Percentiles rank a stretch among this genome's conserved stretches.
Evolutionary conservation across 1,140 invertebrate species (phyloP).

Genomic region (Meloidogyne floridensis): DNA sequence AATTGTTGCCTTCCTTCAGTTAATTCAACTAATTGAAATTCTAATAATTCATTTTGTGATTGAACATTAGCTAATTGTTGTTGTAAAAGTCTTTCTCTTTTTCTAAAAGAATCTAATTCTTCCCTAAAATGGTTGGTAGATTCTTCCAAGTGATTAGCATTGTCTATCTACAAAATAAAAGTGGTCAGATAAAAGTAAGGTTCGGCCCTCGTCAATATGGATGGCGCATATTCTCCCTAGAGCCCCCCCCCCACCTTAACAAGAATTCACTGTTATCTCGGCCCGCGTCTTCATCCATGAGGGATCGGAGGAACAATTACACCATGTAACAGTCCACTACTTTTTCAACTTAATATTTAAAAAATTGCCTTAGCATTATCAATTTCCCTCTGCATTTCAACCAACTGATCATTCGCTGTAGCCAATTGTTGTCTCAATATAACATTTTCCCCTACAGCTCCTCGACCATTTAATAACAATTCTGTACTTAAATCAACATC

Average conservation of each 20-base stretch:
- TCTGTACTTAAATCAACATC: constrained; percentile 38
- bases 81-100: constrained; percentile 40
- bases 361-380: neutral
- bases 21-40: constrained; percentile 60
- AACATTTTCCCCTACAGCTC: constrained; percentile 13
- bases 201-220: too few relatives aligned
- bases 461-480: constrained; percentile 29
- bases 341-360: neutral
- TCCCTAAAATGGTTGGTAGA: neutral
- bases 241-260: too few relatives aligned
- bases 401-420: constrained; percentile 37
- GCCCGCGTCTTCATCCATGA: too few relatives aligned
- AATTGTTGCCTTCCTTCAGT: constrained; percentile 33
- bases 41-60: constrained; percentile 58
- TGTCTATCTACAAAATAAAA: constrained; percentile 12
- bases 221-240: too few relatives aligned
- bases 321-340: too few relatives aligned
- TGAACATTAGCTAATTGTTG: constrained; percentile 48
- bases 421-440: constrained; percentile 49
- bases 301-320: too few relatives aligned
- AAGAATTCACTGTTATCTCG: too few relatives aligned
- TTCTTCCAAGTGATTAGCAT: constrained; percentile 12
- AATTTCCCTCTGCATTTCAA: constrained; percentile 38
- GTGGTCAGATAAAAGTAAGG: neutral
- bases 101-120: constrained; percentile 20